A percentile compares a stretch with the other conserved stretches of the same genome.
These are phyloP conservation scores for Macrosoma leucophasiata DNA, from an alignment of 2,888 invertebrate genomes.

Conservation along the genomic window DNA sequence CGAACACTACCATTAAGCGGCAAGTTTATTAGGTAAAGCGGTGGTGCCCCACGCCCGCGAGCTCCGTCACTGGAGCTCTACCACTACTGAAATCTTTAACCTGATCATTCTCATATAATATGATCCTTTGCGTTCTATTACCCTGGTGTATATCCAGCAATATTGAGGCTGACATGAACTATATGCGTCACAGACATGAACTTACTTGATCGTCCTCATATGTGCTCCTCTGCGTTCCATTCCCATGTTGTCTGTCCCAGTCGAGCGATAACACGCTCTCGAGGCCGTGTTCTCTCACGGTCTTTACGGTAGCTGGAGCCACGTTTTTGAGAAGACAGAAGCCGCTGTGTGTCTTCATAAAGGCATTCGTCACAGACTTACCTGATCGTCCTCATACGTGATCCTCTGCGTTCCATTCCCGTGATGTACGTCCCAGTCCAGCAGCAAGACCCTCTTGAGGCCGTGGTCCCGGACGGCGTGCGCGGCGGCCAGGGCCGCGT, in stretches of 20 bases:
- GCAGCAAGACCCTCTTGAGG: conserved; percentile 78
- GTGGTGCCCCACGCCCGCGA: no score
- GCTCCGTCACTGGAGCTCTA: no score
- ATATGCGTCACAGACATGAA: no score
- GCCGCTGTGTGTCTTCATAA: conserved; percentile 84
- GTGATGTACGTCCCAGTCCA: conserved; percentile 98
- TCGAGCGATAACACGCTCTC: conserved; percentile 85
- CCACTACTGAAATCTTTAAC: no score
- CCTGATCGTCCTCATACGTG: conserved; percentile 79
- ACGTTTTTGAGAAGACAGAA: conserved; percentile 95
- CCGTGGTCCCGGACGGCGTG: conserved; percentile 80
- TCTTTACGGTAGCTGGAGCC: conserved; percentile 87
- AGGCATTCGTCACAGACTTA: no score
- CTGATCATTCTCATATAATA: no score
- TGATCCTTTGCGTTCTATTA: no score
- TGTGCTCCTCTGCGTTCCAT: conserved; percentile 91
- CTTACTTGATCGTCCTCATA: conserved; percentile 75
- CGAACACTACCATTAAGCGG: no score
- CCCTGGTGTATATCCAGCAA: no score
- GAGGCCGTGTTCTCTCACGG: conserved; percentile 75
- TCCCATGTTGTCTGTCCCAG: conserved; percentile 98
- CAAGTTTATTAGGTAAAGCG: not conserved
- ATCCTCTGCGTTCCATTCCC: conserved; percentile 93
- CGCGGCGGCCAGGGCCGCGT: conserved; percentile 87
- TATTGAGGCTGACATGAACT: no score